Base-by-base conservation (phyloP, 1,140 invertebrate species). In the Drosophila pandora region DNA sequence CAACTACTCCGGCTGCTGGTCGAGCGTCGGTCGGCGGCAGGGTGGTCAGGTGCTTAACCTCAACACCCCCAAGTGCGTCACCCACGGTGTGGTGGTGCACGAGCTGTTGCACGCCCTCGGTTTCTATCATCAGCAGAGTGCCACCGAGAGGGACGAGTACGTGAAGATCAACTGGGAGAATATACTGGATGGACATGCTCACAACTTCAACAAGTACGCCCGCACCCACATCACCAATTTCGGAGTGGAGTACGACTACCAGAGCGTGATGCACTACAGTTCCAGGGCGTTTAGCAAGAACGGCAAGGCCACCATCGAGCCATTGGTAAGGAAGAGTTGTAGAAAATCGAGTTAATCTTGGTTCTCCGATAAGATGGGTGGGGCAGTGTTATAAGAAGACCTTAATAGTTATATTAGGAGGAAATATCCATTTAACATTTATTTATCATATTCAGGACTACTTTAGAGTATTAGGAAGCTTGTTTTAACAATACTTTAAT, bases 1-100 rank as follows among this genome's bases (percentile, higher is more conserved):
- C 61, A 93, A 93, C 12, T 94, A 94, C 25, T 95, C 94, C 0
- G 96, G 96, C 9, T 97, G 96, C 90, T 97, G 96, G 95, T 96
- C 95, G 3, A 95, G 94, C 63, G 95, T 97, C 0, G 96, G 96
- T 0, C 92, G 93, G 22, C 91, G 92, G 2, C 92, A 93, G n/a
- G 93, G 93, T 6, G 90, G 90, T 0, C 95, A 96, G 78, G 92
- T 93, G 2, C 76, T 95, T 1, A 94, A 94, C 78, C 76, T 95
- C 2, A 93, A 94, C 63, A 92, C 90, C 8, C 93, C 92, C 2
- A 92, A 92, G 47, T 95, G 94, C 73, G 91, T 95, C 1, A 91
- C 92, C 12, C 93, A 93, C 23, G 90, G 90, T 6, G 88, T 90
- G 43, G 72, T 95, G 47, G 93, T 95, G 2, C 95, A 96, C 83